Conservation (phyloP, 2,888 invertebrate genomes). For the Tuberolachnus salignus region DNA sequence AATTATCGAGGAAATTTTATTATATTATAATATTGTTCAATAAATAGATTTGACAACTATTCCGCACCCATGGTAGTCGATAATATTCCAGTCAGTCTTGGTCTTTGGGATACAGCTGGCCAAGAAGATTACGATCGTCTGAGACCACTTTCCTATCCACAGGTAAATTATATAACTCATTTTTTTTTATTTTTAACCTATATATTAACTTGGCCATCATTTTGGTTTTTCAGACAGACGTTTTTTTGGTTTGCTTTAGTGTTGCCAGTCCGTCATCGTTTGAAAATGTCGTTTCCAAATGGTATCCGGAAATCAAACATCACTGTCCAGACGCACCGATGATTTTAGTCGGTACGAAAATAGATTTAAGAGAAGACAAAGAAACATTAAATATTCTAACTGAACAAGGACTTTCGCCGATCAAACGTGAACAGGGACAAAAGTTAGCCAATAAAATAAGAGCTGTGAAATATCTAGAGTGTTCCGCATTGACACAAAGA, state of each 20-base stretch:
- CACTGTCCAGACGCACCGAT: slow-evolving; percentile 99
- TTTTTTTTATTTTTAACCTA: too few species aligned
- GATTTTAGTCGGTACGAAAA: slow-evolving; percentile 98
- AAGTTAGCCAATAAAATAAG: slow-evolving; percentile 98
- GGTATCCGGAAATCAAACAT: slow-evolving; percentile 99
- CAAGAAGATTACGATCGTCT: slow-evolving; percentile 97
- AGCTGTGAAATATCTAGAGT: slow-evolving; percentile 99
- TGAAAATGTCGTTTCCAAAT: slow-evolving; percentile 99
- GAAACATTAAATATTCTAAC: slow-evolving; percentile 90
- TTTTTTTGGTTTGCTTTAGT: slow-evolving; percentile 99
- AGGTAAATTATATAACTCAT: slow-evolving; percentile 63
- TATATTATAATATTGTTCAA: not conserved
- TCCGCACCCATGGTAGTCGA: slow-evolving; percentile 99
- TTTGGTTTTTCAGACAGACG: slow-evolving; percentile 79
- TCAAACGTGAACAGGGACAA: slow-evolving; percentile 97
- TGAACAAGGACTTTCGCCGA: slow-evolving; percentile 92
- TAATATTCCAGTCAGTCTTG: slow-evolving; percentile 93
- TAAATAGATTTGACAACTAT: slow-evolving; percentile 92
- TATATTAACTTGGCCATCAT: not conserved
- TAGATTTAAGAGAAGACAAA: slow-evolving; percentile 96
- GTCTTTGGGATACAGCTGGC: slow-evolving; percentile 97
- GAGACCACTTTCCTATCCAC: slow-evolving; percentile 95
- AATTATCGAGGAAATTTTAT: not conserved
- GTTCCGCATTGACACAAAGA: slow-evolving; percentile 97
- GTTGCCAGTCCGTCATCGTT: slow-evolving; percentile 98